These are phyloP conservation scores for Falco concolor DNA, from an alignment of 2,797 vertebrate genomes.

Conservation along the genomic window DNA sequence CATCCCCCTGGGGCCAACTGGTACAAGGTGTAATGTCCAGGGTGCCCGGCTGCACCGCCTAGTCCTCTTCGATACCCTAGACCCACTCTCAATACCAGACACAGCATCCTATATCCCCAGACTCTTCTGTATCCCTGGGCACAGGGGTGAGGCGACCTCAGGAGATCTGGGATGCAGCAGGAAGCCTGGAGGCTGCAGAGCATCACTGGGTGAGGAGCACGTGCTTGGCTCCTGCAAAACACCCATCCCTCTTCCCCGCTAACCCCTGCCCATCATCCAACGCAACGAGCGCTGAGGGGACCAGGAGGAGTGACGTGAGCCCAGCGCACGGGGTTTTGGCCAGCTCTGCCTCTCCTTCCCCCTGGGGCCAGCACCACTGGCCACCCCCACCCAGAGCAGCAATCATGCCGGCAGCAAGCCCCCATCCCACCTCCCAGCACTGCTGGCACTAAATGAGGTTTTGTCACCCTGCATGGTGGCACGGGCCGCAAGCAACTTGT, in stretches of 20 bases:
- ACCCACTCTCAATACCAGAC: background rate
- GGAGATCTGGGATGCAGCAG: background rate
- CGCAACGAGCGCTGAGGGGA: background rate
- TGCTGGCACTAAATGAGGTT: background rate
- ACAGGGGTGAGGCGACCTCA: rapidly evolving
- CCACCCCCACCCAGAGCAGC: rapidly evolving
- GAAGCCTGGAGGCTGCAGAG: background rate
- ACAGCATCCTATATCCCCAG: background rate
- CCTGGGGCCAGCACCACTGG: background rate
- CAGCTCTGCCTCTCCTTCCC: background rate
- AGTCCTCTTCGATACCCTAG: background rate
- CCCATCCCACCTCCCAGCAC: background rate
- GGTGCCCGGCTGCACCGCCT: background rate
- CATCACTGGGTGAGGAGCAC: background rate
- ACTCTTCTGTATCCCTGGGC: background rate
- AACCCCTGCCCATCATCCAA: background rate
- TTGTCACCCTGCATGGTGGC: background rate
- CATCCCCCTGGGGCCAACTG: background rate
- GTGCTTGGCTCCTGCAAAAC: rapidly evolving
- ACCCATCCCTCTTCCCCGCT: background rate
- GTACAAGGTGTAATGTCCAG: background rate
- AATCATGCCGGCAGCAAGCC: background rate
- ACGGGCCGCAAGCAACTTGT: background rate
- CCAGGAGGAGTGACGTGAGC: background rate
- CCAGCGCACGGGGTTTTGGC: background rate